Evolutionary conservation across 64 coral and sea anemone species (phyloP).

Genomic region (Astreopora myriophthalma): DNA sequence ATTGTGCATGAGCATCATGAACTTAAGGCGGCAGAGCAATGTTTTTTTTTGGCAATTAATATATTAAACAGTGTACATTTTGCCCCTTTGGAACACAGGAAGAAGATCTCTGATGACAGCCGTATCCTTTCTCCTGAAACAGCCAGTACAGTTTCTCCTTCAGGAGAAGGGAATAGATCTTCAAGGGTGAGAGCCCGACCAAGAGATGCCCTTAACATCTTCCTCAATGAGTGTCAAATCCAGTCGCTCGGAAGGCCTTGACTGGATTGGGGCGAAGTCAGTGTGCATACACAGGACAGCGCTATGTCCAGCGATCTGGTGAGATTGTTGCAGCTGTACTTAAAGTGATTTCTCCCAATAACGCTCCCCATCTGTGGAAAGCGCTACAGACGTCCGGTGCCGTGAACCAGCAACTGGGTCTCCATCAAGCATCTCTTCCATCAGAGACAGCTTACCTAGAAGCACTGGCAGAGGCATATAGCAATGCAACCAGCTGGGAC

Average conservation of each 20-base stretch:
- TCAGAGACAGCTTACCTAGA: neutral
- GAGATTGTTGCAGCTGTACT: slow-evolving; percentile 20
- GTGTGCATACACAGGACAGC: neutral
- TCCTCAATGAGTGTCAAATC: neutral
- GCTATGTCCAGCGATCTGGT: neutral
- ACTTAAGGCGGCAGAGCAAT: neutral
- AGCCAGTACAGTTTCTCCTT: neutral
- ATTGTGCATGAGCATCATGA: neutral
- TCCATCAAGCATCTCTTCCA: neutral
- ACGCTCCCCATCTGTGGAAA: slow-evolving; percentile 32
- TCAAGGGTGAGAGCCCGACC: neutral
- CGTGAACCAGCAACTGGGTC: slow-evolving; percentile 8
- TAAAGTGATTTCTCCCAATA: slow-evolving; percentile 8
- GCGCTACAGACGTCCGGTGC: neutral
- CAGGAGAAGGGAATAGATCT: neutral
- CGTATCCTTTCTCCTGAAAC: neutral
- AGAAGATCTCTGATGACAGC: neutral
- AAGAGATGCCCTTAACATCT: neutral
- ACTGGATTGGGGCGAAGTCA: slow-evolving; percentile 29
- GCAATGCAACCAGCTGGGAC: slow-evolving; percentile 6
- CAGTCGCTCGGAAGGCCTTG: slow-evolving; percentile 25
- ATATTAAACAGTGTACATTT: neutral
- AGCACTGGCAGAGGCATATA: neutral
- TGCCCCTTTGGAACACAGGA: neutral
- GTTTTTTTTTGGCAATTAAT: neutral